These are phyloP conservation scores for Protonemura montana DNA, from an alignment of 2,888 invertebrate species.

Conservation along the genomic window DNA sequence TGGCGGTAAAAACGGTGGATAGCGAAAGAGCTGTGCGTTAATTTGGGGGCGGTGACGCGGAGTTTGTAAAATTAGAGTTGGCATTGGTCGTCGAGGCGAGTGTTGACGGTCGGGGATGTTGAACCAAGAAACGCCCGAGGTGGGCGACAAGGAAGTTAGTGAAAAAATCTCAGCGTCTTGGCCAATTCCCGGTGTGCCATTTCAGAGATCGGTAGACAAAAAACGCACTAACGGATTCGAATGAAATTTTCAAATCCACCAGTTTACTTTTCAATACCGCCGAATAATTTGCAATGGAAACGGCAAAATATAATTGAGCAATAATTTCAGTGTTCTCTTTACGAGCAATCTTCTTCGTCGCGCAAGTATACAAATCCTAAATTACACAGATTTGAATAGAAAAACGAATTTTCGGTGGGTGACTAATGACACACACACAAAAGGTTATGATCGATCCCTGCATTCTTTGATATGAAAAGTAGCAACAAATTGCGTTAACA, in stretches of 20 bases:
- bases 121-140: neutral
- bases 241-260: neutral
- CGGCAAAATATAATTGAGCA: neutral
- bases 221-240: neutral
- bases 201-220: neutral
- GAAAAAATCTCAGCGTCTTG: neutral
- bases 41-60: neutral
- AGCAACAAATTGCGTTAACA: slow-evolving; percentile 12
- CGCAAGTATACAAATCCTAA: neutral
- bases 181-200: neutral
- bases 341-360: neutral
- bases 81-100: neutral
- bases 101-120: neutral
- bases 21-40: neutral
- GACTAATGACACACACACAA: neutral
- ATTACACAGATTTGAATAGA: neutral
- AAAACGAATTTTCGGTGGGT: neutral
- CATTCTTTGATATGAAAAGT: slow-evolving; percentile 7
- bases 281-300: neutral
- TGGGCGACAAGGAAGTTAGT: neutral
- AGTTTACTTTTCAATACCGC: neutral
- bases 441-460: neutral
- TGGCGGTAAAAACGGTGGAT: neutral
- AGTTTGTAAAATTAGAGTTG: neutral
- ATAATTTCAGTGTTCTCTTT: neutral